Percentiles rank a stretch among this genome's conserved stretches.
These are phyloP conservation scores for Papilio aristodemus DNA, from an alignment of 1,140 invertebrate species.

Conservation along the genomic window DNA sequence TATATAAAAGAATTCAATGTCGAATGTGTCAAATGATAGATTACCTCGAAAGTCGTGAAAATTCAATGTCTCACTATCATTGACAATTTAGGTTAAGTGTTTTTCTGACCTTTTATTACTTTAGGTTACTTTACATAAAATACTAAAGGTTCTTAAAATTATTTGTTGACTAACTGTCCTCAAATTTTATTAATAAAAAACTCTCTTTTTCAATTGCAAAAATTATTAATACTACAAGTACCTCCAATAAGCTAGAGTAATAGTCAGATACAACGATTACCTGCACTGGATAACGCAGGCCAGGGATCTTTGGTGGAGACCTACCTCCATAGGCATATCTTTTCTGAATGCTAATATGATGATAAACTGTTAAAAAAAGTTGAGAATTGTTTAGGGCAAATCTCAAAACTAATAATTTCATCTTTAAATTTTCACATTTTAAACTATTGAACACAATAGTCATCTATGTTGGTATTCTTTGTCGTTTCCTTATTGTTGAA, in stretches of 20 bases:
- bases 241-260: too few relatives aligned
- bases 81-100: constrained; percentile 24
- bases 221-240: too few relatives aligned
- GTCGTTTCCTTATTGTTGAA: not conserved
- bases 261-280: too few relatives aligned
- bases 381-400: too few relatives aligned
- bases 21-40: constrained; percentile 13
- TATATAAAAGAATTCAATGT: constrained; percentile 9
- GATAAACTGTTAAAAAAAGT: too few relatives aligned
- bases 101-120: constrained; percentile 12
- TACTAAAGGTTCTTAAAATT: not conserved
- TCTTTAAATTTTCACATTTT: too few relatives aligned
- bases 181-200: not conserved
- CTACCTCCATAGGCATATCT: too few relatives aligned
- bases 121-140: constrained; percentile 5
- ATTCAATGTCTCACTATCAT: constrained; percentile 24
- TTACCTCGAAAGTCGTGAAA: constrained; percentile 26
- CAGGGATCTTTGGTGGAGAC: too few relatives aligned
- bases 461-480: not conserved
- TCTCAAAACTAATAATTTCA: too few relatives aligned
- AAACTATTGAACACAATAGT: not conserved
- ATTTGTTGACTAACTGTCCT: not conserved
- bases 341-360: too few relatives aligned
- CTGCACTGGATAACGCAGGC: too few relatives aligned
- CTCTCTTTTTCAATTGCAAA: too few relatives aligned